Percentiles rank a stretch among this genome's conserved stretches.
phyloP scores from a whole-genome alignment of 2,888 invertebrate species.

The Sesia apiformis region DNA sequence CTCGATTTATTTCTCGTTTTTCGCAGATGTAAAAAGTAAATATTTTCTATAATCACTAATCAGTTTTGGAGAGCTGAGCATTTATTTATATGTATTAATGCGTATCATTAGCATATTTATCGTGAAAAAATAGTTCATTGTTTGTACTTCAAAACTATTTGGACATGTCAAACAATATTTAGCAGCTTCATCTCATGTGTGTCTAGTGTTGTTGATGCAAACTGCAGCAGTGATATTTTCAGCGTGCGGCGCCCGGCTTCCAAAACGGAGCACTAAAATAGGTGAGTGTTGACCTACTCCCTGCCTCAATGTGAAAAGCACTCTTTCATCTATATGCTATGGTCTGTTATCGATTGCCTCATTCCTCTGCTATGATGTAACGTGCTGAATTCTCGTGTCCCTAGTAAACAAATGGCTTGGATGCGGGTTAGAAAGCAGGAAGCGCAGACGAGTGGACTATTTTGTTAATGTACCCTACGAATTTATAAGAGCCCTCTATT shows the following conservation, averaged over 20 bases:
- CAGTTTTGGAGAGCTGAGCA: no score
- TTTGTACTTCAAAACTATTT: no score
- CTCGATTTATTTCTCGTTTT: no score
- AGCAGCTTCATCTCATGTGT: conserved; percentile 22
- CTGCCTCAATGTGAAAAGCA: conserved; percentile 22
- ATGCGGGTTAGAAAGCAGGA: neutral
- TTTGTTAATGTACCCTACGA: no score
- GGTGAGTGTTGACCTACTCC: conserved; percentile 58
- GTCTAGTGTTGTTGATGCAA: conserved; percentile 32
- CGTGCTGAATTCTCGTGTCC: neutral
- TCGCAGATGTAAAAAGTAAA: no score
- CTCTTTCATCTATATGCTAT: conserved; percentile 14
- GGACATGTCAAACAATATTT: no score
- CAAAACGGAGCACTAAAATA: conserved; percentile 53
- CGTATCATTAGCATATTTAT: no score
- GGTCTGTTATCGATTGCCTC: conserved; percentile 15
- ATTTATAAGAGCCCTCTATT: no score
- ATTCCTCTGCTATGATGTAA: conserved; percentile 2
- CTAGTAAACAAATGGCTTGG: conserved; percentile 4
- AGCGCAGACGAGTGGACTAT: neutral
- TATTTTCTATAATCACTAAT: no score
- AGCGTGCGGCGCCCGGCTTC: conserved; percentile 49
- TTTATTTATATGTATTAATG: no score
- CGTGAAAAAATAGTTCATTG: no score
- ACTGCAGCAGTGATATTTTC: conserved; percentile 59